phyloP scores from a whole-genome alignment of 2,888 invertebrate genomes.

The Nebria salina region DNA sequence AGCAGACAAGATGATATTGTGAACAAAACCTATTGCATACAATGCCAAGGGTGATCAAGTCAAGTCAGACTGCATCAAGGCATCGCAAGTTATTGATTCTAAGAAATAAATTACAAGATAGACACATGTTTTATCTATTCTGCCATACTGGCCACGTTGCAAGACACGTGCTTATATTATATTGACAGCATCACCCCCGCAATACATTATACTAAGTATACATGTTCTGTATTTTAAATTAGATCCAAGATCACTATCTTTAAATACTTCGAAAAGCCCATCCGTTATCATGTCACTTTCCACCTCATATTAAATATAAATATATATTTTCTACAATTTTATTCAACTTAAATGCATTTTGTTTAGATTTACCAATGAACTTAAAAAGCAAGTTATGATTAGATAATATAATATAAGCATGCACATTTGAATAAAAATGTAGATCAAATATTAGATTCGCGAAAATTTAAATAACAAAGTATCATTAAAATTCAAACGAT shows the following conservation, averaged over 20 bases:
- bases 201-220: neutral
- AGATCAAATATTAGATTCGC: too few species aligned
- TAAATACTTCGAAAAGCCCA: neutral
- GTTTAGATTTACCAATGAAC: too few species aligned
- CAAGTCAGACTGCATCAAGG: neutral
- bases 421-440: too few species aligned
- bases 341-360: too few species aligned
- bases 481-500: too few species aligned
- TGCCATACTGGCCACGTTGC: neutral
- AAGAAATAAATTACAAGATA: slow-evolving; percentile 21
- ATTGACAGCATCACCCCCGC: neutral
- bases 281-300: neutral
- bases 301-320: neutral
- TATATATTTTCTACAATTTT: too few species aligned
- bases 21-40: neutral
- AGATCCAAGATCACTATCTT: neutral
- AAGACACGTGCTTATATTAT: neutral
- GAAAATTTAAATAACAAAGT: too few species aligned
- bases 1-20: neutral
- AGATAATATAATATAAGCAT: too few species aligned
- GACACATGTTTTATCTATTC: slow-evolving; percentile 7
- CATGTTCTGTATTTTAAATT: neutral
- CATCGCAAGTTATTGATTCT: slow-evolving; percentile 19
- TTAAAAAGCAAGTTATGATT: too few species aligned
- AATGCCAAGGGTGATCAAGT: neutral